These are phyloP conservation scores for Syngnathoides biaculeatus DNA, from an alignment of 2,113 vertebrate genomes.

Conservation along the genomic window DNA sequence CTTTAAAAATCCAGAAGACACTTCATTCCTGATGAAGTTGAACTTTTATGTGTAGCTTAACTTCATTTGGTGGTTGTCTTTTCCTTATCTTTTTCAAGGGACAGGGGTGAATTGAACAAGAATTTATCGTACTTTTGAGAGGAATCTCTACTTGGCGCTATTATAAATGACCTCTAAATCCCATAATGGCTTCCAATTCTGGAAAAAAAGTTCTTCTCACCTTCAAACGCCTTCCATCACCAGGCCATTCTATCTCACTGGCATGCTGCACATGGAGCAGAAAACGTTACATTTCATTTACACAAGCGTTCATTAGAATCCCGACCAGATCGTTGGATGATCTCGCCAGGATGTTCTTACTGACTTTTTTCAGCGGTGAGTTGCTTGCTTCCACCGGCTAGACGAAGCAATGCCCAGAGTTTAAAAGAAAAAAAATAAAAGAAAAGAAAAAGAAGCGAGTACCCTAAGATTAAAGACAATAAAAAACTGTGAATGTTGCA, in stretches of 20 bases:
- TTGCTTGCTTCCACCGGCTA: too few relatives aligned
- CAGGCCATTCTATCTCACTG: not conserved
- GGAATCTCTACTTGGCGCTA: not conserved
- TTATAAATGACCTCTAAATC: not conserved
- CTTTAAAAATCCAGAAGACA: constrained; percentile 53
- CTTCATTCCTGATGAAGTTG: constrained; percentile 16
- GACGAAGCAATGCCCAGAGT: too few relatives aligned
- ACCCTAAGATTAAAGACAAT: too few relatives aligned
- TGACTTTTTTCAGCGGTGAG: too few relatives aligned
- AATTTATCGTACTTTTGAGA: not conserved
- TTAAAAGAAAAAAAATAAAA: too few relatives aligned
- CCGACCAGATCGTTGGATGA: too few relatives aligned
- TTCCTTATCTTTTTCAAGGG: not conserved
- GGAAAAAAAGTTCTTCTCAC: not conserved
- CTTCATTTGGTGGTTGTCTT: constrained; percentile 3
- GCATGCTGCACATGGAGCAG: not conserved
- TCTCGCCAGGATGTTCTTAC: too few relatives aligned
- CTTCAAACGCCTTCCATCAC: not conserved
- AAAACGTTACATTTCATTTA: too few relatives aligned
- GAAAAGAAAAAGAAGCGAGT: too few relatives aligned
- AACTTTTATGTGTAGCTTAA: not conserved
- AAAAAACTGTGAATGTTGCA: too few relatives aligned
- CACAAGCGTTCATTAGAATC: too few relatives aligned
- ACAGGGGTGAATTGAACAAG: not conserved
- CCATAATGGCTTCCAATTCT: not conserved